Conservation (phyloP, 2,113 vertebrate genomes). For the Psilopsiagon aymara region DNA sequence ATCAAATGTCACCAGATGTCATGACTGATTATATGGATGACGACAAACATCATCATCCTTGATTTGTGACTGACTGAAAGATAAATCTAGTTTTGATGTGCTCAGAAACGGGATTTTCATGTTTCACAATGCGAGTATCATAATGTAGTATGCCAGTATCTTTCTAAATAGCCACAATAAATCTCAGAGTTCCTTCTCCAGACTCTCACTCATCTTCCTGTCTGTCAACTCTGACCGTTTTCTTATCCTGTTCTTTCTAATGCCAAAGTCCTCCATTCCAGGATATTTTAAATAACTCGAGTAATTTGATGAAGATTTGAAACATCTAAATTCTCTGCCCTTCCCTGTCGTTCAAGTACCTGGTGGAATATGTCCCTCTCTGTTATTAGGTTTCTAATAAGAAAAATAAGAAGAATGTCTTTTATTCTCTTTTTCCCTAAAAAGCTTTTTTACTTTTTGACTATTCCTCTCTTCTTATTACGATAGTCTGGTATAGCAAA, state of each 20-base stretch:
- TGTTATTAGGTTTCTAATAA: not conserved
- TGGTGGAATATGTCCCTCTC: not conserved
- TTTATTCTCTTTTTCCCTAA: not conserved
- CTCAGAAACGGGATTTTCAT: not conserved
- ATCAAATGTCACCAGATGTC: not conserved
- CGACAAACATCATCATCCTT: not conserved
- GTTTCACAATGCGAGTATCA: not conserved
- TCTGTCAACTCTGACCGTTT: not conserved
- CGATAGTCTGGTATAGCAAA: not conserved
- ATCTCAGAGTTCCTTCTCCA: not conserved
- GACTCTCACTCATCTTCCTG: not conserved
- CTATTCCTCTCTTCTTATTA: not conserved
- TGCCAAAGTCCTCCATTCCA: not conserved
- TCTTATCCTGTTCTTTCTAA: not conserved
- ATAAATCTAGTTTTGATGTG: not conserved
- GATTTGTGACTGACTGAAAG: slow-evolving; percentile 8
- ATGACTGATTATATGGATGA: not conserved
- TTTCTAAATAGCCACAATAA: not conserved
- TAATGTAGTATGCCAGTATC: not conserved
- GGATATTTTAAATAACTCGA: not conserved
- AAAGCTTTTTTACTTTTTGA: not conserved
- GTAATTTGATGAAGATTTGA: not conserved
- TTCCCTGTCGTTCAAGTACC: not conserved
- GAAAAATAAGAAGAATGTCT: not conserved
- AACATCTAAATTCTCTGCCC: not conserved